Evolutionary conservation across 2,113 vertebrate species (phyloP).

Genomic region (Scopus umbretta): DNA sequence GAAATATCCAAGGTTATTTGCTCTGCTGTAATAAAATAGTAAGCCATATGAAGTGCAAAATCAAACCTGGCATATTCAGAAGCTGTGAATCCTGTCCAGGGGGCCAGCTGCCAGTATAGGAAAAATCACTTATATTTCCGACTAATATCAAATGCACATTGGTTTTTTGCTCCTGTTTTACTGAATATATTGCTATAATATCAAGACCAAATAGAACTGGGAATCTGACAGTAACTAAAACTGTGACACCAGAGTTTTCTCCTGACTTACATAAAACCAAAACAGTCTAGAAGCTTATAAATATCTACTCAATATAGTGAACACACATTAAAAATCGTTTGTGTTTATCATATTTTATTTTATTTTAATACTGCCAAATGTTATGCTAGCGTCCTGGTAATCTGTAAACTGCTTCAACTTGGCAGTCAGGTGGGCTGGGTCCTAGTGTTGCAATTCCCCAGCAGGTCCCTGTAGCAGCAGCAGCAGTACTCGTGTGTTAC

Average conservation of each 20-base stretch:
- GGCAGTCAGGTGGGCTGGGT: neutral
- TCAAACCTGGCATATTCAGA: conserved; percentile 14
- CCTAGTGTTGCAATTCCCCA: neutral
- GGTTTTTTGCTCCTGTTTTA: neutral
- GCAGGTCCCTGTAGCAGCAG: neutral
- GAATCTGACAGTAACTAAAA: neutral
- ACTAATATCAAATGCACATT: neutral
- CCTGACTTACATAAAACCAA: neutral
- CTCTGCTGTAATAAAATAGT: neutral
- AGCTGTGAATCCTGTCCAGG: neutral
- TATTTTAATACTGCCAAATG: neutral
- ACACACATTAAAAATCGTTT: neutral
- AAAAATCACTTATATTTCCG: neutral
- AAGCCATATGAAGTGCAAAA: conserved; percentile 8
- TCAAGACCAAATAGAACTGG: neutral
- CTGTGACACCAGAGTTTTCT: neutral
- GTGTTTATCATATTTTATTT: neutral
- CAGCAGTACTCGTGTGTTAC: neutral
- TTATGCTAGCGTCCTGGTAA: neutral
- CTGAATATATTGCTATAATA: neutral
- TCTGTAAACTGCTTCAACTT: neutral
- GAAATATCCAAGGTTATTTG: neutral
- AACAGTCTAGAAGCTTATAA: neutral
- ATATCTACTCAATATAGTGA: neutral
- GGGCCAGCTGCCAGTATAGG: neutral